Conservation (phyloP, 2,113 vertebrate species). For the Rutilus rutilus region DNA sequence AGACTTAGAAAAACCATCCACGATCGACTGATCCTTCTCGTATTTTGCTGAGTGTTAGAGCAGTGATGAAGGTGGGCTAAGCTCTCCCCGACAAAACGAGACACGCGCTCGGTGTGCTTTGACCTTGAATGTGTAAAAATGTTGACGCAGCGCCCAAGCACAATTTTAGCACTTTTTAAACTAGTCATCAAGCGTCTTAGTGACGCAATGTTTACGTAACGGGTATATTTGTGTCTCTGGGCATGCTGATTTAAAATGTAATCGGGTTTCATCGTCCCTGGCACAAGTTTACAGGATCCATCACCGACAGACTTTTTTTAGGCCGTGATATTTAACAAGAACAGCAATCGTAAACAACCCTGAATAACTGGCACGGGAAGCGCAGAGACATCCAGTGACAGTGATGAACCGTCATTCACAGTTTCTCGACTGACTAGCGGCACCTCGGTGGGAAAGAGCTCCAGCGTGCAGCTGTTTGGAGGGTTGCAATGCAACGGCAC, state of each 20-base stretch:
- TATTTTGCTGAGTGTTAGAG: constrained; percentile 34
- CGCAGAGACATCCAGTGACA: constrained; percentile 11
- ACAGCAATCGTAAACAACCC: constrained; percentile 17
- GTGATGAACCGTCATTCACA: constrained; percentile 40
- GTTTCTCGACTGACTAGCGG: constrained; percentile 9
- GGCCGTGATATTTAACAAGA: not conserved
- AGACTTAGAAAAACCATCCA: constrained; percentile 35
- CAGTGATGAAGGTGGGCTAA: constrained; percentile 23
- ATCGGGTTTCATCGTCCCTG: not conserved
- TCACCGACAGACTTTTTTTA: not conserved
- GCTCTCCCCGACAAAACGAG: not conserved
- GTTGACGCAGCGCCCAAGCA: not conserved
- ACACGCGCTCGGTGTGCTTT: not conserved
- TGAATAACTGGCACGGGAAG: constrained; percentile 7
- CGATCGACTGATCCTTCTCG: constrained; percentile 26
- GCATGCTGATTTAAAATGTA: constrained; percentile 5
- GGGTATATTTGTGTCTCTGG: not conserved
- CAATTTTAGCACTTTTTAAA: not conserved
- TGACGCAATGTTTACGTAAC: not conserved
- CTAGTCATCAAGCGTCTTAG: no score
- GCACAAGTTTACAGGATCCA: not conserved
- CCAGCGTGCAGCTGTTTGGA: constrained; percentile 42
- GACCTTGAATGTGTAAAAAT: constrained; percentile 13
- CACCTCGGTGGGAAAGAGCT: constrained; percentile 30
- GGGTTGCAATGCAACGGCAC: constrained; percentile 50